These are phyloP conservation scores for Rhyzopertha dominica DNA, from an alignment of 1,140 invertebrate genomes.

Conservation along the genomic window DNA sequence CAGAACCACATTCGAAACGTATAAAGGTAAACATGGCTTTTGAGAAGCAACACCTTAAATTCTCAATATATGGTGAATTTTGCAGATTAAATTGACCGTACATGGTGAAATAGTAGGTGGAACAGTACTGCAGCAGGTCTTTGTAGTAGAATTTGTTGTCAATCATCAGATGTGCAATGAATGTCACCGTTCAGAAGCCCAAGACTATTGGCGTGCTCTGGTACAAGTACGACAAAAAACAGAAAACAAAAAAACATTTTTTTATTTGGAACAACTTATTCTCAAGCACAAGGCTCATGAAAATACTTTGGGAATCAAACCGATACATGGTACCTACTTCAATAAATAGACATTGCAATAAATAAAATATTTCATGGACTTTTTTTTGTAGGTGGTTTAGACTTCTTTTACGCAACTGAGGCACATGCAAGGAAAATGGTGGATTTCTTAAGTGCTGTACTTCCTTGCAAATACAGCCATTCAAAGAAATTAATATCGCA, in stretches of 20 bases:
- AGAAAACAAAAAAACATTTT: constrained; percentile 97
- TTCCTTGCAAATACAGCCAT: constrained; percentile 81
- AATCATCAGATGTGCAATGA: constrained; percentile 95
- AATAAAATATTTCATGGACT: constrained; percentile 7
- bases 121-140: constrained; percentile 82
- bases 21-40: constrained; percentile 59
- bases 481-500: constrained; percentile 97
- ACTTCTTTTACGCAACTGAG: constrained; percentile 92
- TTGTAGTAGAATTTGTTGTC: constrained; percentile 90
- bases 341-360: constrained; percentile 1
- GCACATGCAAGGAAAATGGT: constrained; percentile 92
- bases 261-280: constrained; percentile 96
- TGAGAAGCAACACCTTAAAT: constrained; percentile 1
- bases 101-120: constrained; percentile 88
- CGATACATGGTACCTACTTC: constrained; percentile 67
- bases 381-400: constrained; percentile 76
- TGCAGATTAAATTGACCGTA: constrained; percentile 88
- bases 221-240: constrained; percentile 83
- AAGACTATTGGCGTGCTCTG: constrained; percentile 94
- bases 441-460: constrained; percentile 83
- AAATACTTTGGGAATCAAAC: constrained; percentile 90
- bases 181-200: constrained; percentile 93
- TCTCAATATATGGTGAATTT: constrained; percentile 17
- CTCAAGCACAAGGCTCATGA: constrained; percentile 92
- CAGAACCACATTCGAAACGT: constrained; percentile 97